phyloP scores from a whole-genome alignment of 2,797 vertebrate species.

The Sebastes matsubarae region DNA sequence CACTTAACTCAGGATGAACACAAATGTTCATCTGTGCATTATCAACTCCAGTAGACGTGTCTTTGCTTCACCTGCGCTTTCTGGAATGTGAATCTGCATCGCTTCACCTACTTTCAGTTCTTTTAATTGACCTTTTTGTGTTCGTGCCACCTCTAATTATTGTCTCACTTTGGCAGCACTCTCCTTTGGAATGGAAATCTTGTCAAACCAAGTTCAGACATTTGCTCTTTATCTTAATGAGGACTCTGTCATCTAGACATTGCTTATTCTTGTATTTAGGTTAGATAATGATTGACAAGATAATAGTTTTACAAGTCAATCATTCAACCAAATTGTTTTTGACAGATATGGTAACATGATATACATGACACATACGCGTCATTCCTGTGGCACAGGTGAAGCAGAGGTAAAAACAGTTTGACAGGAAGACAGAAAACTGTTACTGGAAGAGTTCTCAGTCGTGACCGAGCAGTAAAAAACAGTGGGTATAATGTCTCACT shows the following conservation, averaged over 20 bases:
- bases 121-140: conserved; percentile 6
- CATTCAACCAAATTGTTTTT: not conserved
- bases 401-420: not conserved
- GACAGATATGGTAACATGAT: not conserved
- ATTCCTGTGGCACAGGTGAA: not conserved
- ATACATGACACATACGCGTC: not conserved
- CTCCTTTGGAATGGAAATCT: not conserved
- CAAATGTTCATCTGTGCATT: not conserved
- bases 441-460: not conserved
- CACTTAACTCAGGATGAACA: not conserved
- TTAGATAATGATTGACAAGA: not conserved
- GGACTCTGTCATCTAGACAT: not conserved
- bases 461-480: not conserved
- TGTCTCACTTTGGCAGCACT: not conserved
- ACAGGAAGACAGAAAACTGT: not conserved
- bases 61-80: not conserved
- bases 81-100: conserved; percentile 7
- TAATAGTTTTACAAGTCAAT: not conserved
- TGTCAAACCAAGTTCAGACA: not conserved
- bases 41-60: conserved; percentile 6
- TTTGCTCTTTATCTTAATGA: not conserved
- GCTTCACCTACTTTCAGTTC: not conserved
- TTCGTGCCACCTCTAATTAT: not conserved
- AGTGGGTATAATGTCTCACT: conserved; percentile 80
- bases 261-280: not conserved